Percentiles rank a stretch among this genome's conserved stretches.
These are phyloP conservation scores for Acanthosepion esculentum DNA, from an alignment of 2,888 invertebrate species.

Conservation along the genomic window DNA sequence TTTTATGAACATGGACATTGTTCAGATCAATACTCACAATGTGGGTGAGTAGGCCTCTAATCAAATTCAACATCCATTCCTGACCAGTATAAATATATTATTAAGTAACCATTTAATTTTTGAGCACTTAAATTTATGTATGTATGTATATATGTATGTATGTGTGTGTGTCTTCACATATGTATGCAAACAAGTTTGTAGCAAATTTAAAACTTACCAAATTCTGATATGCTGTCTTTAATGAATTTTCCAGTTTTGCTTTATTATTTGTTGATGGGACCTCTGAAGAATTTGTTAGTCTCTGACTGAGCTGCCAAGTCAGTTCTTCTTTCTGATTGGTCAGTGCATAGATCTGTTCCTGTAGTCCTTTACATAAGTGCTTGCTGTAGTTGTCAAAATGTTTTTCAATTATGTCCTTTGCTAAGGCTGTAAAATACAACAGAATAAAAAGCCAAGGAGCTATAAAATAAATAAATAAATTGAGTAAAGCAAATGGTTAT, in stretches of 20 bases:
- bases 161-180: no score
- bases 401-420: neutral
- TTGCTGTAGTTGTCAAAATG: neutral
- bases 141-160: no score
- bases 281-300: neutral
- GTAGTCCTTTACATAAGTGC: neutral
- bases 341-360: neutral
- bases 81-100: no score
- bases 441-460: neutral
- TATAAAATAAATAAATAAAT: no score
- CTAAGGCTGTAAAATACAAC: slow-evolving; percentile 11
- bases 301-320: neutral
- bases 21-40: no score
- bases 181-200: neutral
- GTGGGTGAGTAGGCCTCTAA: no score
- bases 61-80: no score
- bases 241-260: slow-evolving; percentile 62
- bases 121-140: no score
- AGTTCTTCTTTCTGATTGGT: neutral
- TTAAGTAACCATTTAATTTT: no score
- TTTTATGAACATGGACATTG: no score
- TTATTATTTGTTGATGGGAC: slow-evolving; percentile 58
- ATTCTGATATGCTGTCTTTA: slow-evolving; percentile 66
- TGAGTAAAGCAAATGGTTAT: no score
- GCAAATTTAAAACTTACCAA: slow-evolving; percentile 59